Base-by-base conservation (phyloP, 2,888 invertebrate genomes). In the Eulithis testata region DNA sequence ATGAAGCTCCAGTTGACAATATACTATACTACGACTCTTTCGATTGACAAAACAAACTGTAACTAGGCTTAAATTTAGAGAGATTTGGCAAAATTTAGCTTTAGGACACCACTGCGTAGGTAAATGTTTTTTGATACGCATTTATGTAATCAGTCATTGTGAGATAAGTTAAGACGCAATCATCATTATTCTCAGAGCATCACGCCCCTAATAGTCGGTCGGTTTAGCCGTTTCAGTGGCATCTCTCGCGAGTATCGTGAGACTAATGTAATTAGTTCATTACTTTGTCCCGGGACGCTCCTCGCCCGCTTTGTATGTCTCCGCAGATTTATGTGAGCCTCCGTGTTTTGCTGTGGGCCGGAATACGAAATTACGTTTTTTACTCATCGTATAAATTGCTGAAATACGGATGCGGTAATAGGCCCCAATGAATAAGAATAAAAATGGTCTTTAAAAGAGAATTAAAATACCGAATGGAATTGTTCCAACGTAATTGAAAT, bases 211-310 rank as follows among this genome's bases (percentile, higher is more conserved):
- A 85, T 84, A 82, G 83, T 73, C 78, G 75, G 76, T 76, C 76
- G 79, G 81, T 82, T 84, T 80, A 85, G 78, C 82, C 80, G 79
- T 85, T 86, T 86, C 76, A 86, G 81, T 80, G 81, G 81, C 82
- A 80, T 84, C 82, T 81, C 81, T 77, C 72, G 77, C 77, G 78
- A 77, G 76, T 76, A 81, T 80, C 80, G 78, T 80, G 82, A 81
- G 79, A 82, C 85, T 90, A 91, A 91, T 91, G 90, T 90, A 88
- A 91, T 91, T 91, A 90, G 88, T 88, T 89, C 88, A 89, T 90
- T 91, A 90, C 89, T 89, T 86, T 85, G 83, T 85, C 84, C 84
- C 82, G 81, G 78, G 82, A 79, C 80, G 80, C 76, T 79, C 80
- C 79, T 77, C 81, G 75, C 78, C 74, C 82, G 79, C 82, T 84